Base-by-base conservation (phyloP, 2,113 vertebrate species). In the Eupsittula cactorum region DNA sequence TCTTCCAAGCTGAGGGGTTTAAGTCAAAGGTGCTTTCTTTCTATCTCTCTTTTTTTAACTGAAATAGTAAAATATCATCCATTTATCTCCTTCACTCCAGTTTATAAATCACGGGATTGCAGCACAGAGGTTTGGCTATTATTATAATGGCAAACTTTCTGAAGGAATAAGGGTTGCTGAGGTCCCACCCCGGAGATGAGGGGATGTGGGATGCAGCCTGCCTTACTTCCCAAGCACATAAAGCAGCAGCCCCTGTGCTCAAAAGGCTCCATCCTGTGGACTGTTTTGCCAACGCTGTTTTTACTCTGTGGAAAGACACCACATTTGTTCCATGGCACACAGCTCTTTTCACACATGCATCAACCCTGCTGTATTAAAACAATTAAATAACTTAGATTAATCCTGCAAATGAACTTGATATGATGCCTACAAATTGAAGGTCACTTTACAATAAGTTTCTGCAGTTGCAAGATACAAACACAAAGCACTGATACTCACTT, bases 401-500 rank as follows among this genome's bases (percentile, higher is more conserved):
- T 8, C 25, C 29, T n/a, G 65, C 9, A 16, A 29, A 41, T 3
- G 20, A 53, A 13, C 8, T 16, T 10, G 52, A 28, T 11, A 19
- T 13, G 20, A 19, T 7, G 20, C 24, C 46, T 64, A 87, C 13
- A 28, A 3, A 53, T 33, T 31, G 31, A 14, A 60, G 25, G 57
- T 63, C 6, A 3, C 8, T 14, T 3, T 24, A 31, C 8, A 35
- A 33, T 31, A 28, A 20, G 25, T 52, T 39, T 9, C 62, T 57
- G 69, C 64, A 78, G 87, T 74, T 24, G 93, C 55, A 84, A 59
- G 28, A 90, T 2, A 79, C 7, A 82, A 63, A 95, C 53, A 88
- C 0, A 24, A 95, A 70, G 73, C 25, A 46, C 50, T 74, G 84
- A 95, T 97, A 98, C 99, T 99, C 98, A 99, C 99, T 99, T 99